Evolutionary conservation across 2,113 vertebrate genomes (phyloP).

Genomic region (Brachyhypopomus gauderio): DNA sequence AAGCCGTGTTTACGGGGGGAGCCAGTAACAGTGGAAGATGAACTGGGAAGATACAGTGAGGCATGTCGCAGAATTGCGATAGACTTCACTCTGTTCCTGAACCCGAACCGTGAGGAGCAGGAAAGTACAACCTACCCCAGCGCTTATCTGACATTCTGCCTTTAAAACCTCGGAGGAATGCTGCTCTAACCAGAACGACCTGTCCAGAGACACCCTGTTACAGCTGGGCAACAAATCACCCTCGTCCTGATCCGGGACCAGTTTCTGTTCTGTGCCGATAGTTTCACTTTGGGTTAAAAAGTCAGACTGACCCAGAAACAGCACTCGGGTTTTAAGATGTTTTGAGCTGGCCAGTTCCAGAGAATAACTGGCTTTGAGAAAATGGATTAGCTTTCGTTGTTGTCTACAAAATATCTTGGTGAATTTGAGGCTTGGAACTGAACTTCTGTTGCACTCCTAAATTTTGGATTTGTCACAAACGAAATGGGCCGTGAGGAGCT

Average conservation of each 20-base stretch:
- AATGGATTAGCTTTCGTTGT: background rate
- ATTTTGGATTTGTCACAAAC: constrained; percentile 17
- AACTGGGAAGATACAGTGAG: constrained; percentile 21
- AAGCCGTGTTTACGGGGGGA: constrained; percentile 31
- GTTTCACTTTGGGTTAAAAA: constrained; percentile 35
- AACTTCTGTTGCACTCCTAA: background rate
- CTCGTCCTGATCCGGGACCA: constrained; percentile 28
- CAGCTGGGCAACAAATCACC: constrained; percentile 21
- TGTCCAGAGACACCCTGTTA: constrained; percentile 19
- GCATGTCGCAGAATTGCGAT: background rate
- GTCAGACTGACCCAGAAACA: constrained; percentile 17
- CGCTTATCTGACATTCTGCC: constrained; percentile 45
- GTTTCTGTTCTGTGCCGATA: constrained; percentile 5
- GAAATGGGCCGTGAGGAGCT: constrained; percentile 19
- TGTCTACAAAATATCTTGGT: constrained; percentile 11
- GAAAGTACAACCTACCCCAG: constrained; percentile 59
- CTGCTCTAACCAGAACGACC: constrained; percentile 39
- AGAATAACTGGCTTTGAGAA: background rate
- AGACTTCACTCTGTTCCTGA: constrained; percentile 50
- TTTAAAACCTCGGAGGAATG: constrained; percentile 54
- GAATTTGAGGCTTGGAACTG: background rate
- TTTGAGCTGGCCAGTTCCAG: background rate
- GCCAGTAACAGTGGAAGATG: constrained; percentile 35
- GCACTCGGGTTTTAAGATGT: background rate
- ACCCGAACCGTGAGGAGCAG: constrained; percentile 60